phyloP scores from a whole-genome alignment of 2,888 invertebrate genomes.

The Chrysolina haemoptera region DNA sequence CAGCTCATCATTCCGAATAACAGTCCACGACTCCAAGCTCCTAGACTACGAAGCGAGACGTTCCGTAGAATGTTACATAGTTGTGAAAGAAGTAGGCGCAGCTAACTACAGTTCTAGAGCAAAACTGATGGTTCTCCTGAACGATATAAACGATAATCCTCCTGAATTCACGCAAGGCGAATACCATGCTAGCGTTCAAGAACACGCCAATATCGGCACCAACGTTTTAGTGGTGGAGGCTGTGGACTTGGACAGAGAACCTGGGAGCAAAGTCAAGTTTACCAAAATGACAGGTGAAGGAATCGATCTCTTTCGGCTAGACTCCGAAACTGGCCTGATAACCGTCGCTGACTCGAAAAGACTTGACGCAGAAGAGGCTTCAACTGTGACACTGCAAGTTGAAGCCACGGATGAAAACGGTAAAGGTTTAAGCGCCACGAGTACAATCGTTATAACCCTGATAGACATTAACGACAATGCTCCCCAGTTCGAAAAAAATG shows the following conservation, averaged over 20 bases:
- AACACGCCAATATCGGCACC: slow-evolving; percentile 80
- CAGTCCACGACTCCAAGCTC: slow-evolving; percentile 85
- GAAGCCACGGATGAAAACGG: slow-evolving; percentile 92
- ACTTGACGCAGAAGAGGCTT: slow-evolving; percentile 87
- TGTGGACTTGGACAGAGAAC: slow-evolving; percentile 84
- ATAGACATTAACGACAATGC: slow-evolving; percentile 72
- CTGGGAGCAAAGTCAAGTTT: slow-evolving; percentile 75
- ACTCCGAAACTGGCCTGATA: slow-evolving; percentile 85
- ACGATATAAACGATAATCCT: slow-evolving; percentile 91
- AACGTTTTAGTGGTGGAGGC: slow-evolving; percentile 78
- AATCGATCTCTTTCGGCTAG: slow-evolving; percentile 84
- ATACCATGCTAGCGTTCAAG: slow-evolving; percentile 84
- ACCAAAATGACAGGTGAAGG: slow-evolving; percentile 70
- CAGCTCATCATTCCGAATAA: slow-evolving; percentile 80
- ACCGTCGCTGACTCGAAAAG: slow-evolving; percentile 83
- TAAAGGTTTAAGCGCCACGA: slow-evolving; percentile 81
- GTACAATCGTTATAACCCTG: slow-evolving; percentile 82
- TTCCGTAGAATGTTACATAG: slow-evolving; percentile 80
- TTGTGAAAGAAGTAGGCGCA: slow-evolving; percentile 86
- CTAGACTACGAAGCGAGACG: slow-evolving; percentile 89
- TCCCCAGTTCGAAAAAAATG: slow-evolving; percentile 84
- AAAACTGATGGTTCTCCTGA: slow-evolving; percentile 84
- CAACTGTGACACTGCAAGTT: slow-evolving; percentile 84
- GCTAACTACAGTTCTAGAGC: slow-evolving; percentile 82
- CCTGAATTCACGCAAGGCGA: slow-evolving; percentile 83